phyloP scores from a whole-genome alignment of 1,140 invertebrate species.

The Heliconius eleuchia region DNA sequence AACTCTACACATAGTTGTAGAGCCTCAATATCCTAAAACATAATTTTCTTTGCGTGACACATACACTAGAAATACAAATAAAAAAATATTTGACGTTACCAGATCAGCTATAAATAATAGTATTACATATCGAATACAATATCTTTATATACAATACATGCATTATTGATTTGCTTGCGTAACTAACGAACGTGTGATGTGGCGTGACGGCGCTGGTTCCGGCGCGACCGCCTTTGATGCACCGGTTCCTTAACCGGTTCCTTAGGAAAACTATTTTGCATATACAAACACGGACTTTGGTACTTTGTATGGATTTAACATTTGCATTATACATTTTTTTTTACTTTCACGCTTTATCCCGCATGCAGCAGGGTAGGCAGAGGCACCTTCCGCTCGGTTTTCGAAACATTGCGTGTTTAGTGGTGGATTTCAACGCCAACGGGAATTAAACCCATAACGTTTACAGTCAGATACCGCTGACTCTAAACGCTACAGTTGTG shows the following conservation, averaged over 20 bases:
- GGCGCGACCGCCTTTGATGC: neutral
- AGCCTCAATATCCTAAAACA: neutral
- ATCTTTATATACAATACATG: neutral
- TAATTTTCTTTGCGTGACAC: neutral
- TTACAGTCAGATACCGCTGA: too few species aligned
- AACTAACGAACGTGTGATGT: neutral
- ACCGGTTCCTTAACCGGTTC: neutral
- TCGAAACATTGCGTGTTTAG: too few species aligned
- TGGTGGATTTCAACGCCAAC: too few species aligned
- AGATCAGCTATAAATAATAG: slow-evolving; percentile 3
- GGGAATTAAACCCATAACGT: too few species aligned
- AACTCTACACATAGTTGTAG: neutral
- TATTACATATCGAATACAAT: neutral
- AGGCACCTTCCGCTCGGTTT: too few species aligned
- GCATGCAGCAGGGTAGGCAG: too few species aligned
- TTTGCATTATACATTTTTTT: too few species aligned
- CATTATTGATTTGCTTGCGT: neutral
- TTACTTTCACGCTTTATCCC: too few species aligned
- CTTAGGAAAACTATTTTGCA: neutral
- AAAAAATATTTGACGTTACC: neutral
- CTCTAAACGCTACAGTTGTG: too few species aligned
- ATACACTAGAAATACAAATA: neutral
- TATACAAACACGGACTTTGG: neutral
- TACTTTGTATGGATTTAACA: too few species aligned
- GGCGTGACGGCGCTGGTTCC: neutral